These are phyloP conservation scores for Anguilla japonica DNA, from an alignment of 2,113 vertebrate species.

Conservation along the genomic window DNA sequence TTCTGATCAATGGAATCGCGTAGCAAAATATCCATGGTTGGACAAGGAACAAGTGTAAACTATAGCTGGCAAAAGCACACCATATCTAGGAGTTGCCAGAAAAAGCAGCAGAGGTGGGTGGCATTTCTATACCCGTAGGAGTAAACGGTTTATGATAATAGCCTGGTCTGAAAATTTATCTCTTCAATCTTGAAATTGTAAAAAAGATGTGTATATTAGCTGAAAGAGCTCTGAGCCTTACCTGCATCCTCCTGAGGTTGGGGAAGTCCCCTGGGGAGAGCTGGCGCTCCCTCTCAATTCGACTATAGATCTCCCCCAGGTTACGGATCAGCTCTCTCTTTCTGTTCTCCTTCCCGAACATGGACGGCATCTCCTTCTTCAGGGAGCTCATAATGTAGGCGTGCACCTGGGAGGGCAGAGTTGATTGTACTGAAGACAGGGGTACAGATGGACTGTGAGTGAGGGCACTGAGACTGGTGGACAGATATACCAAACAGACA, in stretches of 20 bases:
- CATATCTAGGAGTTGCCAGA: too few species aligned
- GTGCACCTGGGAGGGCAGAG: background rate
- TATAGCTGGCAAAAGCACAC: too few species aligned
- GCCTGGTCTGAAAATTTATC: too few species aligned
- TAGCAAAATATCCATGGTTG: too few species aligned
- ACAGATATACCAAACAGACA: background rate
- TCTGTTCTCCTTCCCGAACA: background rate
- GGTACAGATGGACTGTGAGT: background rate
- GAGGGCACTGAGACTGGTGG: background rate
- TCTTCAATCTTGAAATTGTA: too few species aligned
- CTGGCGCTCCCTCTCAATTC: background rate
- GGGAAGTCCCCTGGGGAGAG: background rate
- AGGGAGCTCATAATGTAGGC: background rate
- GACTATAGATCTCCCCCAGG: background rate
- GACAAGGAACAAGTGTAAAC: too few species aligned
- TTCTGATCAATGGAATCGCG: too few species aligned
- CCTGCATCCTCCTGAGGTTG: background rate
- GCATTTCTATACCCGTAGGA: too few species aligned
- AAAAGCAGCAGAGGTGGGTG: too few species aligned
- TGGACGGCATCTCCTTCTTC: background rate
- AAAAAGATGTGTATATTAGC: too few species aligned
- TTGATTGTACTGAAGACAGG: background rate
- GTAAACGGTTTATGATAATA: too few species aligned
- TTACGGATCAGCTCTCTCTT: background rate
- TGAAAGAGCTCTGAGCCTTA: background rate